Evolutionary conservation across 23 tunicate species (phyloP).

Genomic region (Trididemnum clinides): DNA sequence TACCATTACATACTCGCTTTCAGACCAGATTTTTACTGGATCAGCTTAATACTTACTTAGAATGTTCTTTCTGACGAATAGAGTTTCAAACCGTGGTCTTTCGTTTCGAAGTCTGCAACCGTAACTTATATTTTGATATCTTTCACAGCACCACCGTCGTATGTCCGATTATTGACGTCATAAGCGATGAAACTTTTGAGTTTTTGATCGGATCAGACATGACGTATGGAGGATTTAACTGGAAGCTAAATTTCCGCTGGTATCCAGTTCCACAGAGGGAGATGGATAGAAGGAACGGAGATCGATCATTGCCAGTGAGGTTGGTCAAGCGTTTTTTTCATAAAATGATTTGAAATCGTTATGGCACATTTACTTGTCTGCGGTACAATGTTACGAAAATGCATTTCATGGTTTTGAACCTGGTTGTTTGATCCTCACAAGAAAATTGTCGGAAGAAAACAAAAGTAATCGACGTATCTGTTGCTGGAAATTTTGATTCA

Average conservation of each 20-base stretch:
- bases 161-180: constrained; percentile 88
- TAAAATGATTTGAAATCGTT: too few relatives aligned
- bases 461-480: too few relatives aligned
- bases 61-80: too few relatives aligned
- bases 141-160: constrained; percentile 75
- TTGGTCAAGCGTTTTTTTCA: background rate
- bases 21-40: too few relatives aligned
- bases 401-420: too few relatives aligned
- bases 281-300: constrained; percentile 91
- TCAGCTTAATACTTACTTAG: too few relatives aligned
- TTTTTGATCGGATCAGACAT: constrained; percentile 94
- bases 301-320: constrained; percentile 85
- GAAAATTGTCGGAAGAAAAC: too few relatives aligned
- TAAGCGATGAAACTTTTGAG: constrained; percentile 87
- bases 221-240: constrained; percentile 99
- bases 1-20: too few relatives aligned
- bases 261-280: constrained; percentile 98
- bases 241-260: constrained; percentile 99
- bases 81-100: too few relatives aligned
- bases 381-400: background rate
- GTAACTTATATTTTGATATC: background rate
- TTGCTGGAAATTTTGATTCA: too few relatives aligned
- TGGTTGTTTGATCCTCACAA: too few relatives aligned
- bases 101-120: too few relatives aligned
- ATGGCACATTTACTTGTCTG: background rate